Evolutionary conservation across 2,888 invertebrate genomes (phyloP).

Genomic region (Ariolimax columbianus): DNA sequence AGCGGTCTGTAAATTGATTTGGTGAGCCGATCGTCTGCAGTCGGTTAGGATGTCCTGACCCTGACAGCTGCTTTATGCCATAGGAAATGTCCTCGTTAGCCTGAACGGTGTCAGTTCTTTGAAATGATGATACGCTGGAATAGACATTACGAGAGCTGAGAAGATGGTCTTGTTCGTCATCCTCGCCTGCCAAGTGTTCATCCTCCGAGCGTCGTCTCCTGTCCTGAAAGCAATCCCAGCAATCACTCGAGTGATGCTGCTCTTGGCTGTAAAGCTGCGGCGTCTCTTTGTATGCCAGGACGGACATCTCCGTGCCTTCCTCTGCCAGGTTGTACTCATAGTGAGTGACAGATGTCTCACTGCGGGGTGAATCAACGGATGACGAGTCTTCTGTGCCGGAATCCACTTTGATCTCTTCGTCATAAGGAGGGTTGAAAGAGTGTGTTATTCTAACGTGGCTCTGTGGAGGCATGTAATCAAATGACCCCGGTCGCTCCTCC

Average conservation of each 20-base stretch:
- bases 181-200: conserved; percentile 8
- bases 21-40: neutral
- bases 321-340: conserved; percentile 47
- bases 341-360: conserved; percentile 60
- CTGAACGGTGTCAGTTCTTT: neutral
- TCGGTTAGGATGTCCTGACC: neutral
- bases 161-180: neutral
- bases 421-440: conserved; percentile 59
- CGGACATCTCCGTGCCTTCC: conserved; percentile 38
- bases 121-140: neutral
- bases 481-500: conserved; percentile 53
- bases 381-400: conserved; percentile 59
- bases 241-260: neutral
- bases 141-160: neutral
- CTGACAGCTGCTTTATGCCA: neutral
- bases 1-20: neutral
- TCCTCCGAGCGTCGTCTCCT: neutral
- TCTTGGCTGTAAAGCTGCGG: neutral
- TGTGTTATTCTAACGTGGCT: conserved; percentile 47
- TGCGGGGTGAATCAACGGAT: conserved; percentile 69
- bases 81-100: conserved; percentile 13
- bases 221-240: neutral
- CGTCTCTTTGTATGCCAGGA: conserved; percentile 21
- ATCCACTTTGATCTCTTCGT: conserved; percentile 65
- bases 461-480: conserved; percentile 61